Evolutionary conservation across 1,140 invertebrate genomes (phyloP), one percentile per base, ranked within the genome.

Genomic region (Bathynomus jamesi): DNA sequence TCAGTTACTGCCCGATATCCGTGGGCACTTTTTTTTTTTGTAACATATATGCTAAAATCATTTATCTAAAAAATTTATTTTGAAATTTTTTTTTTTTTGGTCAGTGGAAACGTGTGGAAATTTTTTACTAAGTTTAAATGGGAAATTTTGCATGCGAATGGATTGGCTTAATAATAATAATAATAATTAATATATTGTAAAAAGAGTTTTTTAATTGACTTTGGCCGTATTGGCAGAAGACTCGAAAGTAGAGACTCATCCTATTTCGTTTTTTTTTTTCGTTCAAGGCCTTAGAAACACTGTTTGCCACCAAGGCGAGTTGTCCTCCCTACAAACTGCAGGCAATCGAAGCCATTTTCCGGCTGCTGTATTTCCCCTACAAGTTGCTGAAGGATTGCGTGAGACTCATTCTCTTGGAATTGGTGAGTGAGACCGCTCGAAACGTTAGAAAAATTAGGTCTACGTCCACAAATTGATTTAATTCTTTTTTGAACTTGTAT

Each of bases 301-400:
- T 94, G 83, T 97, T 97, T 84, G 94, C 96, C 78, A 87, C 87
- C 7, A 89, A 93, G 79, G 94, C 93, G 73, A 92, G 88, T 63
- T 87, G 87, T 64, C 92, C 87, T 66, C 95, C 95, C 0, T 97
- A 92, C 83, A 93, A 95, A 79, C 91, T 92, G 0, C 94, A 92
- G 78, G 88, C 91, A 1, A 83, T 97, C 71, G 87, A 87, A 75
- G 91, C 92, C 17, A 95, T 96, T 83, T 88, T 88, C 67, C 87
- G 88, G 63, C 87, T 94, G 80, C 83, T 96, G 67, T 91, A 89
- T 78, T 87, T 91, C 68, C 92, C 93, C 10, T 86, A 87, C 4
- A 89, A 90, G 76, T 91, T 96, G 24, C 86, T 97, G 4, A 93
- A 94, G 80, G 93, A 97, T 82, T 93, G 95, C 79, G 88, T 97